Conservation (phyloP, 2,888 invertebrate genomes). For the Stramonita haemastoma region DNA sequence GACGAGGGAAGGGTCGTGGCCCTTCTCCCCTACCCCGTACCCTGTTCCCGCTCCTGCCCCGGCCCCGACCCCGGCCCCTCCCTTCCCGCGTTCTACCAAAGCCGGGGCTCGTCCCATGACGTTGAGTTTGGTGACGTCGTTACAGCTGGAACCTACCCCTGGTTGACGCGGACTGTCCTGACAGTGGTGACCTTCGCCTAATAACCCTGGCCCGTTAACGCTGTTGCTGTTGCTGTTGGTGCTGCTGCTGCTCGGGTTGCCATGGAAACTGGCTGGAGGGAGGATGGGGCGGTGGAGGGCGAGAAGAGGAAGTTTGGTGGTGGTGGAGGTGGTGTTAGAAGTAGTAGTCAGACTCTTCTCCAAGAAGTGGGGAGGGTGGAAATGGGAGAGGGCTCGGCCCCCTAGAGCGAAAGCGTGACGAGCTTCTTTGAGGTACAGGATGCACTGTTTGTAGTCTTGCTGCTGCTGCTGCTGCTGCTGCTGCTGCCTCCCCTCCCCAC, state of each 20-base stretch:
- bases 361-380: not conserved
- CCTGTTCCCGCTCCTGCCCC: not conserved
- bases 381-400: not conserved
- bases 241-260: not conserved
- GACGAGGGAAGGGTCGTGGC: not conserved
- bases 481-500: not conserved
- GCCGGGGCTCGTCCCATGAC: not conserved
- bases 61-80: not conserved
- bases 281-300: not conserved
- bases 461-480: no score
- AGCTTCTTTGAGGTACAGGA: constrained; percentile 35
- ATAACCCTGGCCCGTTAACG: not conserved
- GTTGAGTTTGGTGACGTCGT: not conserved
- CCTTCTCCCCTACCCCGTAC: not conserved
- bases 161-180: not conserved
- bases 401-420: not conserved
- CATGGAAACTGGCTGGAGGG: not conserved
- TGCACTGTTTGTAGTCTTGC: constrained; percentile 32
- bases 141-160: not conserved
- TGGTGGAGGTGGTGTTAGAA: not conserved
- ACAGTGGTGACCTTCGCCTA: not conserved
- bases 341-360: not conserved
- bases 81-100: not conserved
- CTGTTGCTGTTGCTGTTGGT: not conserved
- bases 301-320: not conserved